A percentile compares a stretch with the other conserved stretches of the same genome.
Evolutionary conservation across 2,113 vertebrate genomes (phyloP).

Genomic region (Meles meles): DNA sequence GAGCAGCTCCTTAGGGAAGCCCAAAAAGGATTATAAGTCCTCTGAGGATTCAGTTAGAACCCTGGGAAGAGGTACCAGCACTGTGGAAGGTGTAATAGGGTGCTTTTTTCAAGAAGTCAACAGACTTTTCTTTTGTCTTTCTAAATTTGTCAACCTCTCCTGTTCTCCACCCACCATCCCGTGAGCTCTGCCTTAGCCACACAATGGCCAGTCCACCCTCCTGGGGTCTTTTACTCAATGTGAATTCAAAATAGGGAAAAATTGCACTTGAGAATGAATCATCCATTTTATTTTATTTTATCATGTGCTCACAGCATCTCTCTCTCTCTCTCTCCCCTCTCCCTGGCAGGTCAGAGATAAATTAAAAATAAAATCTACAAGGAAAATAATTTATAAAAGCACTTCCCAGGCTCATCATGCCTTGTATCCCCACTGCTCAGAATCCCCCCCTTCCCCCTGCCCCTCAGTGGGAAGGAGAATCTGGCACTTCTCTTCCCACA

Average conservation of each 20-base stretch:
- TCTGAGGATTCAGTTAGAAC: not conserved
- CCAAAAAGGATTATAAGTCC: not conserved
- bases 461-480: not conserved
- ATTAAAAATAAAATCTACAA: constrained; percentile 82
- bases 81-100: fast-evolving
- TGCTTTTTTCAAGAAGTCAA: too few relatives aligned
- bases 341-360: constrained; percentile 84
- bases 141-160: not conserved
- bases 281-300: constrained; percentile 82
- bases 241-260: constrained; percentile 55
- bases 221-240: not conserved
- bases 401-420: constrained; percentile 62
- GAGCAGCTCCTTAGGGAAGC: not conserved
- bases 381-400: constrained; percentile 80
- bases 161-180: not conserved
- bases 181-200: not conserved
- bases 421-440: constrained; percentile 50
- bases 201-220: not conserved
- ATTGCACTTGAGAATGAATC: constrained; percentile 77
- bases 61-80: not conserved
- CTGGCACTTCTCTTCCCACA: not conserved
- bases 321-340: constrained; percentile 73
- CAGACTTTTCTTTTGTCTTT: not conserved
- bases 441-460: not conserved
- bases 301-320: constrained; percentile 85